Base-by-base conservation (phyloP, 2,888 invertebrate genomes). In the Phymatocera aterrima region DNA sequence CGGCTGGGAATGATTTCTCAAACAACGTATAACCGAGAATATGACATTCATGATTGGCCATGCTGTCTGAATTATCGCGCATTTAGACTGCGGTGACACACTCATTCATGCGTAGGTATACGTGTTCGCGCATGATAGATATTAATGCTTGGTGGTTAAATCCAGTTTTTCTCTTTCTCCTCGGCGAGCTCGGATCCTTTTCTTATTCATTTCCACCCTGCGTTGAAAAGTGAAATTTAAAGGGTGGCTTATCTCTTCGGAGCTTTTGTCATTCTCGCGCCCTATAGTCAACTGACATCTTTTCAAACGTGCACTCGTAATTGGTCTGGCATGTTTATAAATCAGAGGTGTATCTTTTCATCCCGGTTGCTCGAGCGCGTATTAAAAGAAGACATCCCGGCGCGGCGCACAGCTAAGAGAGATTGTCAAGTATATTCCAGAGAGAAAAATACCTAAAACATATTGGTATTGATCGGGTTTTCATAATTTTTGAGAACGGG, bases 291-390 rank as follows among this genome's bases (percentile, higher is more conserved):
- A 75, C 18, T 75, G 81, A 84, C 86, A 83, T 83, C 85, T 84
- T 85, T 84, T 87, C 84, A 88, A 87, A 88, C 84, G 88, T 87
- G 85, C 86, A 86, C 85, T 84, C 86, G 84, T 89, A 89, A 89
- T 89, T 89, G 89, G 86, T 85, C 80, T 88, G 89, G 86, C 89
- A 84, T 88, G 84, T 85, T 82, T 82, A 82, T 82, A 83, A 87
- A 86, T 86, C 84, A 87, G 86, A 86, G 84, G 83, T 68, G 34
- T 24, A 68, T 64, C 64, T 57, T 57, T 57, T 28, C 34, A 64
- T 37, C 61, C 61, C 37, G 61, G 37, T 64, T 28, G 18, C 37
- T 64, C 10, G 8, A 37, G 61, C 61, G 34, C 37, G 61, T 18
- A 64, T 64, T 64, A 21, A 64, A 64, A 64, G 61, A 64, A 64